phyloP scores from a whole-genome alignment of 1,140 invertebrate species.

The Mactra quadrangularis region DNA sequence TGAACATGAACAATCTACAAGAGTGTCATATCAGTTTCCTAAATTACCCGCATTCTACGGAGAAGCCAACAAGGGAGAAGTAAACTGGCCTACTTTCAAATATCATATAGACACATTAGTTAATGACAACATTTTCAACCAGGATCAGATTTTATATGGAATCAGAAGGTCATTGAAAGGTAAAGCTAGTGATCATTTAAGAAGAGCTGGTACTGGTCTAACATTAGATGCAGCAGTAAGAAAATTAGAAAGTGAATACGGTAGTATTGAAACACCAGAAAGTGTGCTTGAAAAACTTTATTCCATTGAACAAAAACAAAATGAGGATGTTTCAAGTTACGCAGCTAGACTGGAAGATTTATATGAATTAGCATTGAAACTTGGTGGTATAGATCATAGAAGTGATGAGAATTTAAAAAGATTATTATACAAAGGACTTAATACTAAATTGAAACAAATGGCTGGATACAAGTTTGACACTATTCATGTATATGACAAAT shows the following conservation, averaged over 20 bases:
- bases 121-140: neutral
- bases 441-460: neutral
- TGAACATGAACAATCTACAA: too few species aligned
- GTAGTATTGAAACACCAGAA: conserved; percentile 8
- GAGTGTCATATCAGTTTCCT: neutral
- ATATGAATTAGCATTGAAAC: conserved; percentile 2
- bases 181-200: conserved; percentile 1
- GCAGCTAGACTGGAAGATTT: conserved; percentile 21
- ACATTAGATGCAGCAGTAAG: neutral
- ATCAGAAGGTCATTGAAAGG: conserved; percentile 1
- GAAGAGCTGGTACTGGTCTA: neutral
- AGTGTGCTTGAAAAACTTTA: too few species aligned
- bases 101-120: neutral
- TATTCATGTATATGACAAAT: conserved; percentile 5
- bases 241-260: conserved; percentile 1
- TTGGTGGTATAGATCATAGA: neutral
- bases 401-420: conserved; percentile 6
- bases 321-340: neutral
- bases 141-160: conserved; percentile 16
- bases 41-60: conserved; percentile 8
- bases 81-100: neutral
- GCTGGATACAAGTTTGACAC: conserved; percentile 28
- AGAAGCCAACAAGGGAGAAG: neutral
- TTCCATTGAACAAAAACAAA: neutral
- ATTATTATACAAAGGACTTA: conserved; percentile 7